Percentiles rank a stretch among this genome's conserved stretches.
Conservation (phyloP, 2,888 invertebrate species). For the Cerastoderma edule region DNA sequence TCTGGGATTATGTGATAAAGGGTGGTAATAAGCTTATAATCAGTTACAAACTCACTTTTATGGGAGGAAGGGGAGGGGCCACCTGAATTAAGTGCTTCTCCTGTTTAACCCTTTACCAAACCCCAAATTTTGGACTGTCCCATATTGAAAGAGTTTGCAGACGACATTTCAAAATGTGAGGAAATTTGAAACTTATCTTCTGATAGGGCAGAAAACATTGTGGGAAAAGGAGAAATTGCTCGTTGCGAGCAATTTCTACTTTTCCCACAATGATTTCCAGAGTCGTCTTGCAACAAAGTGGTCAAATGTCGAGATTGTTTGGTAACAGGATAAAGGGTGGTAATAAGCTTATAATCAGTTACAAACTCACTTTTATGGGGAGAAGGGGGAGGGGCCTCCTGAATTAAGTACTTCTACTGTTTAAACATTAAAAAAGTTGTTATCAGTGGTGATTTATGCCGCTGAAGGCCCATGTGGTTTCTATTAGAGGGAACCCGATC, state of each 20-base stretch:
- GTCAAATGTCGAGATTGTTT: no score
- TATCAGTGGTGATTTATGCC: slow-evolving; percentile 61
- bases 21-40: neutral
- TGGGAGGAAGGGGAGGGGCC: neutral
- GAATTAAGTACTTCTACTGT: slow-evolving; percentile 26
- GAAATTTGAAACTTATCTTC: no score
- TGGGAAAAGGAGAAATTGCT: no score
- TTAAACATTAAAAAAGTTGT: slow-evolving; percentile 38
- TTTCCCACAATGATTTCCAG: no score
- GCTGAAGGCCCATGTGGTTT: slow-evolving; percentile 47
- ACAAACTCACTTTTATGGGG: slow-evolving; percentile 11
- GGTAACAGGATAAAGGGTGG: no score
- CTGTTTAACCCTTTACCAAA: slow-evolving; percentile 30
- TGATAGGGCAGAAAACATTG: no score
- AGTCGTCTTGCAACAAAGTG: no score
- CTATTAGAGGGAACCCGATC: slow-evolving; percentile 53
- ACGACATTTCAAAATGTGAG: no score
- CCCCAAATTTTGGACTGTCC: no score
- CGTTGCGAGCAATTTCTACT: no score
- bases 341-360: slow-evolving; percentile 2
- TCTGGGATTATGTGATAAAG: neutral
- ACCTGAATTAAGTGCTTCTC: slow-evolving; percentile 20
- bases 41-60: neutral
- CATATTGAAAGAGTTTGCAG: no score
- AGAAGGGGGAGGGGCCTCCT: slow-evolving; percentile 11